Evolutionary conservation across 2,888 invertebrate species (phyloP), one percentile per base, ranked within the genome.

Genomic region (Caenorhabditis macrosperma): DNA sequence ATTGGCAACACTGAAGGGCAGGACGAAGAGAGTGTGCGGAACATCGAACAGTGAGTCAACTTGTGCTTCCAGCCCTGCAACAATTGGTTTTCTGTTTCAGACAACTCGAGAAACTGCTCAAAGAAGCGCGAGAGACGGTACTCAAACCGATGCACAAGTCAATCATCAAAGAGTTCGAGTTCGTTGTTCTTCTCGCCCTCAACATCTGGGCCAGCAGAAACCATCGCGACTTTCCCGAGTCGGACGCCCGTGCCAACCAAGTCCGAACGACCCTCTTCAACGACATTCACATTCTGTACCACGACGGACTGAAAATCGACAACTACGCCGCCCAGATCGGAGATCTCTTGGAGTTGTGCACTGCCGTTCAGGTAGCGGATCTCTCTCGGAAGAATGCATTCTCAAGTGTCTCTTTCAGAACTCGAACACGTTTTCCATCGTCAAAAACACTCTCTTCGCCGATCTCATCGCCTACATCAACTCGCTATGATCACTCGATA

Each of bases 281-380:
- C 35, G 79, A 80, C 59, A 28, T 80, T 15, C 79, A 80, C 50
- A 57, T 66, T 22, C 48, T 75, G 10, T 80, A 80, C 50, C 74
- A 64, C 24, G 68, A 75, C 48, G 79, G 55, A 22, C 26, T 80
- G 48, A 69, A 64, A 55, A 75, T 80, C 30, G 79, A 80, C 44
- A 81, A 81, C 26, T 81, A 81, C 63, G 75, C 81, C 2, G 35
- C 50, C 10, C 46, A 77, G 57, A 68, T 81, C 48, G 81, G 76
- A n/a, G 67, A 76, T n/a, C 12, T 81, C 1, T 72, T 80, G 80
- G 63, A 69, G 15, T 38, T 80, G 3, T 69, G 38, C 41, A 80
- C 75, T 17, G 79, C 68, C 22, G 75, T 80, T 26, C 71, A 75
- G 60, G 75, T 80, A 46, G 52, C 28, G 1, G 17, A 24, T 15